Evolutionary conservation across 1,140 invertebrate genomes (phyloP).

Genomic region (Condylostylus longicornis): DNA sequence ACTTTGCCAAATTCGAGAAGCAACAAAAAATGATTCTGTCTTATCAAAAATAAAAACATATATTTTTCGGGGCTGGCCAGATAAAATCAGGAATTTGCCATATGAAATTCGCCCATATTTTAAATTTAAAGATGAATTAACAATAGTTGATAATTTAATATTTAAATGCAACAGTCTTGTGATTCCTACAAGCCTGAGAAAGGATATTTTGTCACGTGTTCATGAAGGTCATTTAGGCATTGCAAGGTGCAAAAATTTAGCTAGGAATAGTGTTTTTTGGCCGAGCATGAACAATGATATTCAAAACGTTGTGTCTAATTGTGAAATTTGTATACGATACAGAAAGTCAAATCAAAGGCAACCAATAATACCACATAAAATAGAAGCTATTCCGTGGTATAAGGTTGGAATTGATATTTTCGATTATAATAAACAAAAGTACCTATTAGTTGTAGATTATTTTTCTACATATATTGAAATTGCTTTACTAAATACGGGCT

Average conservation of each 20-base stretch:
- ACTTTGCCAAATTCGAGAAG: constrained; percentile 15
- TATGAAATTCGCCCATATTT: constrained; percentile 18
- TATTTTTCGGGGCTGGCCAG: constrained; percentile 29
- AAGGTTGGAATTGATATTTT: constrained; percentile 18
- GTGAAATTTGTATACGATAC: constrained; percentile 12
- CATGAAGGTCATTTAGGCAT: constrained; percentile 34
- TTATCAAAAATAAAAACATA: constrained; percentile 15
- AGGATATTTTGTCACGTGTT: constrained; percentile 23
- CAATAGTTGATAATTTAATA: constrained; percentile 21
- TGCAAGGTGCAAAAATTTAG: constrained; percentile 25
- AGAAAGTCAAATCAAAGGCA: constrained; percentile 5
- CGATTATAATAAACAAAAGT: constrained; percentile 19
- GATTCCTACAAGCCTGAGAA: constrained; percentile 23
- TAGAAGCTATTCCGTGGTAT: constrained; percentile 5
- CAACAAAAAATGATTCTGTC: constrained; percentile 16
- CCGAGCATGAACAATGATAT: constrained; percentile 33
- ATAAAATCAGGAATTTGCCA: constrained; percentile 15
- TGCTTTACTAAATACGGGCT: constrained; percentile 2
- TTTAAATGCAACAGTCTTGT: constrained; percentile 25
- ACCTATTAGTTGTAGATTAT: constrained; percentile 19
- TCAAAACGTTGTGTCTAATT: constrained; percentile 28
- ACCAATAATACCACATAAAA: constrained; percentile 2
- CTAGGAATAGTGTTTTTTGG: constrained; percentile 32
- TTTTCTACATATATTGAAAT: constrained; percentile 9
- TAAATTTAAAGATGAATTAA: constrained; percentile 21